Evolutionary conservation across 2,888 invertebrate genomes (phyloP), one percentile per base, ranked within the genome.

Genomic region (Exocentrus adspersus): DNA sequence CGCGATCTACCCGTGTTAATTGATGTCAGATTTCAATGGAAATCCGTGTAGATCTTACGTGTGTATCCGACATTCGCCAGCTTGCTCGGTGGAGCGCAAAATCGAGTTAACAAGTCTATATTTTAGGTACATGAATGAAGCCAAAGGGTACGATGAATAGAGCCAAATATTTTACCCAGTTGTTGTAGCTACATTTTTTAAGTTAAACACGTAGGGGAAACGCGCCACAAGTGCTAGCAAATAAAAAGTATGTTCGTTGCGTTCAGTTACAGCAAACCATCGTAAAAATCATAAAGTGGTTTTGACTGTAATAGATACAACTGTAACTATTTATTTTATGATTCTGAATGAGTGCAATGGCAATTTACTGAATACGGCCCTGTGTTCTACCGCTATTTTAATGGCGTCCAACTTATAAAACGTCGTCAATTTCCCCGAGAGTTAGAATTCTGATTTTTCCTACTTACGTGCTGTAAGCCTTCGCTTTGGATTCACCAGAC

Each of bases 1-100:
- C 73, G 72, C 67, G 72, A 67, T 68, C 66, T 52, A 53, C 43
- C 52, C 21, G 75, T 72, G 76, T 75, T 78, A 77, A 76, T 76
- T 76, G 73, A 69, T 72, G 74, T 75, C 73, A 70, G 66, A 67
- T 69, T 68, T 68, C 66, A 67, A 68, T 64, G 58, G 59, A 52
- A 64, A 56, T 46, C 30, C 16, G 46, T 57, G 51, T 51, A 30
- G 19, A 51, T 42, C 53, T 53, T 53, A 20, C 10, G 37, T 37
- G 7, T 21, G 20, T 48, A 48, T 21, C 48, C 21, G 14, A 48
- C 45, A 19, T 48, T 48, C 16, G 19, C 43, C 43, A 10, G 37
- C 16, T 16, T 59, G 59, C 17, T 50, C 59, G 50, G n/a, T 50
- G 17, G 21, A 30, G 48, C 41, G 50, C 41, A 59, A 50, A 59